These are phyloP conservation scores for Pteropus alecto DNA, from an alignment of 2,113 vertebrate genomes.

Conservation along the genomic window DNA sequence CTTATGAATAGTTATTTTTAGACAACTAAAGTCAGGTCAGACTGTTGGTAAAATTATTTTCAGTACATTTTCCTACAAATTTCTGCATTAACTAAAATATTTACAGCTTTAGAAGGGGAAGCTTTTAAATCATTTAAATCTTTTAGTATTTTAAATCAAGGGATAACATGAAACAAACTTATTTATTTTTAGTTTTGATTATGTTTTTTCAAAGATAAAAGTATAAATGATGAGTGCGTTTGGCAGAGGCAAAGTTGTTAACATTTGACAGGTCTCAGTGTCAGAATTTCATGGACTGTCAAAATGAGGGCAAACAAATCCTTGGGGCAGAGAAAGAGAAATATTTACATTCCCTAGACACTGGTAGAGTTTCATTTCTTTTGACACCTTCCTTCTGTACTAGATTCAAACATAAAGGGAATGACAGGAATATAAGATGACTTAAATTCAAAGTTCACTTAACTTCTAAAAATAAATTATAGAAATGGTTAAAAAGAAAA, in stretches of 20 bases:
- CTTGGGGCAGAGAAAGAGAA: constrained; percentile 86
- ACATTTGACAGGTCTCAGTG: constrained; percentile 93
- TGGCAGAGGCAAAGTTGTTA: constrained; percentile 83
- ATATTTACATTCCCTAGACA: constrained; percentile 92
- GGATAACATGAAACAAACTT: constrained; percentile 82
- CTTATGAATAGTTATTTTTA: background rate
- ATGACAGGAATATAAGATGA: constrained; percentile 90
- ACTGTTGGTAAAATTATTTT: background rate
- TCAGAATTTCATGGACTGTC: constrained; percentile 91
- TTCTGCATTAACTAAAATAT: background rate
- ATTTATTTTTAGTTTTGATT: background rate
- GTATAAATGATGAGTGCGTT: constrained; percentile 80
- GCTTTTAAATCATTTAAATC: constrained; percentile 49
- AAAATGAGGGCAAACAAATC: constrained; percentile 90
- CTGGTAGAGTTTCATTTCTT: constrained; percentile 87
- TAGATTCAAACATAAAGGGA: constrained; percentile 86
- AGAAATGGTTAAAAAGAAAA: constrained; percentile 54
- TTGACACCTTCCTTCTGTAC: constrained; percentile 92
- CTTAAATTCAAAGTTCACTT: constrained; percentile 85
- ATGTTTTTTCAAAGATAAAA: constrained; percentile 75
- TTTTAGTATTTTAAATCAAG: constrained; percentile 78
- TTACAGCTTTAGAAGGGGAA: background rate
- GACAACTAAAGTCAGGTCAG: background rate
- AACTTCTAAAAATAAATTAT: constrained; percentile 75
- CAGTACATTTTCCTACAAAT: background rate